These are phyloP conservation scores for Enteromius mattozi DNA, from an alignment of 2,797 vertebrate genomes.

Conservation along the genomic window DNA sequence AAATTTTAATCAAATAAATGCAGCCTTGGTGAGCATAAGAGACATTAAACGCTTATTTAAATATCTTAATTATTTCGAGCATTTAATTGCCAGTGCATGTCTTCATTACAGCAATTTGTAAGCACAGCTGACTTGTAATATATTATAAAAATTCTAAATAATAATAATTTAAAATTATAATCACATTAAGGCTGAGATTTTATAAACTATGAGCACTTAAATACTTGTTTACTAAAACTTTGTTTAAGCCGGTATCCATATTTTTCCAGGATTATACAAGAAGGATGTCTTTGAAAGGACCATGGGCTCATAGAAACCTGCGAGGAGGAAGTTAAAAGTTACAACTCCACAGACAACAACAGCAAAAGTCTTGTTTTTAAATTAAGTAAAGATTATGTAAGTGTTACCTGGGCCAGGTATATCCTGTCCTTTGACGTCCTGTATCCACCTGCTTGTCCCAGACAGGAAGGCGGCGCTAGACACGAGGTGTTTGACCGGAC, in stretches of 20 bases:
- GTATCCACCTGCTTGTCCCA: conserved; percentile 68
- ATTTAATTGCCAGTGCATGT: not conserved
- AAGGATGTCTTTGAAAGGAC: conserved; percentile 75
- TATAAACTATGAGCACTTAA: not conserved
- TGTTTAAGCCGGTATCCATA: conserved; percentile 74
- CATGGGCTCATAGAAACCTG: conserved; percentile 77
- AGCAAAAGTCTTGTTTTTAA: not conserved
- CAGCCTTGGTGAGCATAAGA: not conserved
- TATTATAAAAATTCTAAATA: not conserved
- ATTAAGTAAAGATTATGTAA: not conserved
- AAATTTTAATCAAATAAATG: not conserved
- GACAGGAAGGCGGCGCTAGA: conserved; percentile 80
- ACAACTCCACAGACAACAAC: not conserved
- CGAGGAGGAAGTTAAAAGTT: conserved; percentile 16
- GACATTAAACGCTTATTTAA: not conserved
- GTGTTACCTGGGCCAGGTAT: conserved; percentile 81
- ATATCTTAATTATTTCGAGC: not conserved
- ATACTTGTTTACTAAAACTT: not conserved
- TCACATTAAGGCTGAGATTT: not conserved
- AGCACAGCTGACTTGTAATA: not conserved
- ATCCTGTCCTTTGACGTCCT: not conserved
- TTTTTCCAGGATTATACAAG: conserved; percentile 72
- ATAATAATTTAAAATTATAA: not conserved
- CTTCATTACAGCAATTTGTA: not conserved
- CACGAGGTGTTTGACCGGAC: conserved; percentile 67